Conservation (phyloP, 2,113 vertebrate genomes). For the Pteronura brasiliensis region DNA sequence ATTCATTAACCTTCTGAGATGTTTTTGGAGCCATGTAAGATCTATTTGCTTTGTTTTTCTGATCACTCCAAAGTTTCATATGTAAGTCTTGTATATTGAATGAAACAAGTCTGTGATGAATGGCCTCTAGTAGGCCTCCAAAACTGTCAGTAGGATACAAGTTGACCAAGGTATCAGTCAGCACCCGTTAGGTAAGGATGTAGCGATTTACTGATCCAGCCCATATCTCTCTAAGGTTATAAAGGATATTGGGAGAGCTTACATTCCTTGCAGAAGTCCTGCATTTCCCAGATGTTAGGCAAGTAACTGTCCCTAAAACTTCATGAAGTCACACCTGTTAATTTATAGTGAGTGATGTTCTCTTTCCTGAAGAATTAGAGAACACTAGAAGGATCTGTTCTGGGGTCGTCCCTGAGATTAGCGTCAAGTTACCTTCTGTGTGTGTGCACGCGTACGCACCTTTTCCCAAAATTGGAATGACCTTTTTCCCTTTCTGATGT, state of each 20-base stretch:
- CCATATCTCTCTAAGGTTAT: neutral
- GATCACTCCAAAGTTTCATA: neutral
- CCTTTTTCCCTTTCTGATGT: neutral
- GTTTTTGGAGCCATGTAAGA: neutral
- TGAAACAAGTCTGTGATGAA: neutral
- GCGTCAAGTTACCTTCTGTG: neutral
- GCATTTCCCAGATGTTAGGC: neutral
- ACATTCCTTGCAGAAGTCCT: neutral
- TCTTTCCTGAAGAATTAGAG: neutral
- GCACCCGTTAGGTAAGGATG: neutral
- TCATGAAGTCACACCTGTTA: neutral
- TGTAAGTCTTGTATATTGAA: neutral
- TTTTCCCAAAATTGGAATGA: neutral
- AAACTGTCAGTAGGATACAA: neutral
- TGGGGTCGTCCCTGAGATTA: neutral
- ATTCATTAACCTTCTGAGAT: neutral
- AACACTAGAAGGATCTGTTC: neutral
- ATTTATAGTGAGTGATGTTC: neutral
- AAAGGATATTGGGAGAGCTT: neutral
- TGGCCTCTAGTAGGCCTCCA: neutral
- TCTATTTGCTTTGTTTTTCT: neutral
- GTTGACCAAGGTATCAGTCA: neutral
- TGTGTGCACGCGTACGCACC: accelerated
- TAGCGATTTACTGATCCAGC: neutral
- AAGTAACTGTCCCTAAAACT: neutral